Percentiles rank a stretch among this genome's conserved stretches.
Evolutionary conservation across 2,113 vertebrate genomes (phyloP).

Genomic region (Alectura lathami): DNA sequence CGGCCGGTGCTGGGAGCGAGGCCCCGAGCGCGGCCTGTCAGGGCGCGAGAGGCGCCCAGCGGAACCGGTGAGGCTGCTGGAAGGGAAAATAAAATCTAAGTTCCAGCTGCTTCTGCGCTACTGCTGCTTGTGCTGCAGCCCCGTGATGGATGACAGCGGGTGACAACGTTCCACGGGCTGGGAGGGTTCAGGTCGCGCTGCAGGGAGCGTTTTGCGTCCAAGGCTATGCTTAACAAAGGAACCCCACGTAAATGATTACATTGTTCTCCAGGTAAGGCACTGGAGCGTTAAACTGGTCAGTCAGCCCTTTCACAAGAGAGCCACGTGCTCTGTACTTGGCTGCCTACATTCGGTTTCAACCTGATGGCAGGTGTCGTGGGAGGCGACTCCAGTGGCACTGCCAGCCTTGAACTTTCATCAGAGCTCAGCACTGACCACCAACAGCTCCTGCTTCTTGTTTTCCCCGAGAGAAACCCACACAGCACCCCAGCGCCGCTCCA

Average conservation of each 20-base stretch:
- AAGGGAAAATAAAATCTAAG: accelerated
- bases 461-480: neutral
- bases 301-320: neutral
- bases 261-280: neutral
- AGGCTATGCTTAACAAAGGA: neutral
- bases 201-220: accelerated
- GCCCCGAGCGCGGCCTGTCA: too few relatives aligned
- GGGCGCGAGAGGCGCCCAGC: too few relatives aligned
- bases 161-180: accelerated
- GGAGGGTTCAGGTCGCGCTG: accelerated
- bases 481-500: accelerated
- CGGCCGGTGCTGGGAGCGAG: too few relatives aligned
- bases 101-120: too few relatives aligned
- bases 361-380: accelerated
- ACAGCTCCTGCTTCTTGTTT: too few relatives aligned
- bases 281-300: accelerated
- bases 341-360: neutral
- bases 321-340: too few relatives aligned
- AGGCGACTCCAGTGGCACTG: accelerated
- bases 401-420: neutral
- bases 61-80: neutral
- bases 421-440: neutral
- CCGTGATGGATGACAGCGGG: accelerated
- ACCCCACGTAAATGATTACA: accelerated
- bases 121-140: neutral